A percentile compares a stretch with the other conserved stretches of the same genome.
These are phyloP conservation scores for Petrolisthes cinctipes DNA, from an alignment of 2,888 invertebrate species.

Conservation along the genomic window DNA sequence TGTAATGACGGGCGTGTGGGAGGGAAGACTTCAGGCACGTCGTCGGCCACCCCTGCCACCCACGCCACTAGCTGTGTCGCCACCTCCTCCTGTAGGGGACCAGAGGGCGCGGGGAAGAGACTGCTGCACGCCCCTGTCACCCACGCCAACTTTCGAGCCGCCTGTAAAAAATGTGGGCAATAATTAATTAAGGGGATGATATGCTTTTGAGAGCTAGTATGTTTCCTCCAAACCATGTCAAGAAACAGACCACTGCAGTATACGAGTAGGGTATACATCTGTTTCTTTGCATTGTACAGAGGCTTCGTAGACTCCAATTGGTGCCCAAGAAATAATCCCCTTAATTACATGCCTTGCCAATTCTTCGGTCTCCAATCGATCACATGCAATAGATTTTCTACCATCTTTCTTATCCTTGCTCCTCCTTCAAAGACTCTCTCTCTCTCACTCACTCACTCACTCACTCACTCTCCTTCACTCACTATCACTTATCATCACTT, in stretches of 20 bases:
- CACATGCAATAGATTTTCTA: not conserved
- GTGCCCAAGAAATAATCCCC: not conserved
- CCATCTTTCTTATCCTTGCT: not conserved
- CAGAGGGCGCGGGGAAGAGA: constrained; percentile 16
- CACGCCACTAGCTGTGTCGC: constrained; percentile 27
- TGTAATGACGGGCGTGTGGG: constrained; percentile 4
- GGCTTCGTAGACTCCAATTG: not conserved
- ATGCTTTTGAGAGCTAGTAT: not conserved
- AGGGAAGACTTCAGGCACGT: constrained; percentile 22
- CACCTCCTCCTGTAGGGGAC: not conserved
- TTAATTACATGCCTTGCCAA: not conserved
- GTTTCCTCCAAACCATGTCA: constrained; percentile 3
- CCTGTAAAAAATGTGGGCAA: not conserved
- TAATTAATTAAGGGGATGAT: no score
- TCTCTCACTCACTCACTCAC: not conserved
- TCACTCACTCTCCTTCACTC: not conserved
- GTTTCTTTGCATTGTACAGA: not conserved
- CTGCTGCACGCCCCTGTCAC: constrained; percentile 6
- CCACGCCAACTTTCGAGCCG: not conserved
- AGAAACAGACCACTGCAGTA: not conserved
- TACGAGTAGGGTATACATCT: not conserved
- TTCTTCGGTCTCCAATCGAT: not conserved
- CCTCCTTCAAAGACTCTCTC: not conserved
- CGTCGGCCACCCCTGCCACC: not conserved
- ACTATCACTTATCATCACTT: no score